phyloP scores from a whole-genome alignment of 2,888 invertebrate genomes.

The Diplolepis rosae region DNA sequence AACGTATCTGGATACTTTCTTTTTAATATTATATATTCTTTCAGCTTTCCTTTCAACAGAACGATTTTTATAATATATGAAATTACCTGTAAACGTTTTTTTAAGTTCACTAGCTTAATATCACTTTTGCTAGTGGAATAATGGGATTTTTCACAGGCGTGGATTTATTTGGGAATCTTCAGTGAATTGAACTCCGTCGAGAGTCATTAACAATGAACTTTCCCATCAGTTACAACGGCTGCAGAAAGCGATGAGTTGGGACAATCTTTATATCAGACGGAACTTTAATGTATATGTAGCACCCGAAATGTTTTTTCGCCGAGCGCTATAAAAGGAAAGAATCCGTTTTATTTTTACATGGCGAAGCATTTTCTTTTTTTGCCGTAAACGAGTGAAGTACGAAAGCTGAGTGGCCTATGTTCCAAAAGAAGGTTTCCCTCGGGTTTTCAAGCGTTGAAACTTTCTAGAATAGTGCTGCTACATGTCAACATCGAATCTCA shows the following conservation, averaged over 20 bases:
- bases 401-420: not conserved
- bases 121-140: too few species aligned
- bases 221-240: conserved; percentile 43
- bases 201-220: conserved; percentile 53
- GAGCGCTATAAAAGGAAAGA: conserved; percentile 23
- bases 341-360: too few species aligned
- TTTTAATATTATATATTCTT: too few species aligned
- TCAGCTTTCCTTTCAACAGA: too few species aligned
- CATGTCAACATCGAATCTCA: not conserved
- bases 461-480: not conserved
- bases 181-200: conserved; percentile 31
- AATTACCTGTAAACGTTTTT: too few species aligned
- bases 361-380: conserved; percentile 31
- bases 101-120: too few species aligned
- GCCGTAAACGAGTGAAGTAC: not conserved
- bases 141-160: too few species aligned
- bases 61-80: too few species aligned
- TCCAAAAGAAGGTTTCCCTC: conserved; percentile 5
- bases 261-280: conserved; percentile 50
- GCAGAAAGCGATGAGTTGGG: conserved; percentile 51
- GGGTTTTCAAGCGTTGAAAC: conserved; percentile 33
- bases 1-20: too few species aligned
- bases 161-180: too few species aligned
- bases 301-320: conserved; percentile 21
- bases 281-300: conserved; percentile 46